Evolutionary conservation across 2,888 invertebrate genomes (phyloP), one percentile per base, ranked within the genome.

Genomic region (Sphinx pinastri): DNA sequence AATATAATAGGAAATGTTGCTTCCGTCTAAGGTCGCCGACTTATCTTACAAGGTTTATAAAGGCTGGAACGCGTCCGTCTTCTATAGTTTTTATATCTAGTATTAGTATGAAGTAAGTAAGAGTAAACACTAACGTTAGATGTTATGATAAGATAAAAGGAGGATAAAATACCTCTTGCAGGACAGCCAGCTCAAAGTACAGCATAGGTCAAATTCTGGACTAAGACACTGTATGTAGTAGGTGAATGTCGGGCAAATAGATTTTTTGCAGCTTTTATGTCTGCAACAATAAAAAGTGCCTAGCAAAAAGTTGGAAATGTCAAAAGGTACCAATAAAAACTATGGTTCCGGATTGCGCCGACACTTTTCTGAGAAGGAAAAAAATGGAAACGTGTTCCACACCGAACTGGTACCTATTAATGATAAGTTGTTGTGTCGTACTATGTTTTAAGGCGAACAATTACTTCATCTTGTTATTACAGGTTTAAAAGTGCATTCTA

Each of bases 251-350:
- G 12, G 4, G 4, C 13, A 12, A 63, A 19, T 47, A 47, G 47
- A 8, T 16, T 60, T 14, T 47, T 47, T 16, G 12, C n/a, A 47
- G 47, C 4, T 16, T 45, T 45, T 60, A 57, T 25, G 45, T 19
- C 19, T 13, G 0, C 12, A 47, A 19, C 63, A 25, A 19, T 11
- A 63, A 19, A 63, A 63, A 63, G 49, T 49, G 14, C 5, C 38
- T 16, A 25, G 16, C 49, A 63, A 63, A 19, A 63, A 63, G 2
- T 63, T 1, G 55, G 19, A 14, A 63, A 63, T 49, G 47, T 19
- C 19, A 47, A 63, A 63, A 63, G 49, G 63, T 49, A 63, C 47
- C n/a, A 45, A 19, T 19, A 63, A 63, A 63, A 63, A 63, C 63
- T 25, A 13, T 47, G 19, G 63, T 49, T 49, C 63, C 63, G 63